Conservation (phyloP, 2,888 invertebrate genomes). For the Shargacucullia verbasci region DNA sequence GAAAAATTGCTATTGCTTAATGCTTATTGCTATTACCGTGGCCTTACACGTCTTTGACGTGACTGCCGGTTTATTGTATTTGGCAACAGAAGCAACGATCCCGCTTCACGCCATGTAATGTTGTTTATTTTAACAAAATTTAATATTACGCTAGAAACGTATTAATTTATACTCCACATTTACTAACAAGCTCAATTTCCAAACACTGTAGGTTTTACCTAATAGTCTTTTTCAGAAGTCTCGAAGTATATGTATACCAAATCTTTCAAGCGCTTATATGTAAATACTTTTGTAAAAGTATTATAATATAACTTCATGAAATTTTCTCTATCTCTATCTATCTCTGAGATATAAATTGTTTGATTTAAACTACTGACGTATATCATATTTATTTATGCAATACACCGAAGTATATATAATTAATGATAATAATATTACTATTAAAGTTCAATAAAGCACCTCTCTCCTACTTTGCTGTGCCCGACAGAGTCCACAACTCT, state of each 20-base stretch:
- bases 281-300: no score
- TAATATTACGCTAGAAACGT: conserved; percentile 17
- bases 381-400: no score
- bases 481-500: no score
- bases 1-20: conserved; percentile 23
- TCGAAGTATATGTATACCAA: background rate
- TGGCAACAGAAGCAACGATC: conserved; percentile 36
- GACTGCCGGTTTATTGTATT: conserved; percentile 51
- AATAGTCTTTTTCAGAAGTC: background rate
- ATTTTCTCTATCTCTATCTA: no score
- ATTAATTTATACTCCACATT: conserved; percentile 21
- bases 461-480: no score
- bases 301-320: no score
- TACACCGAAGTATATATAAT: no score
- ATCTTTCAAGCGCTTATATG: no score
- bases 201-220: conserved; percentile 1
- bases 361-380: no score
- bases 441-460: no score
- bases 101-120: conserved; percentile 9
- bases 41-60: conserved; percentile 45
- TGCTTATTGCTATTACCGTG: conserved; percentile 40
- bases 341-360: no score
- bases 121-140: conserved; percentile 35
- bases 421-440: no score
- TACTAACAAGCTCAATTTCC: conserved; percentile 3